A percentile compares a stretch with the other conserved stretches of the same genome.
Evolutionary conservation across 2,888 invertebrate genomes (phyloP).

Genomic region (Drosophila falleni): DNA sequence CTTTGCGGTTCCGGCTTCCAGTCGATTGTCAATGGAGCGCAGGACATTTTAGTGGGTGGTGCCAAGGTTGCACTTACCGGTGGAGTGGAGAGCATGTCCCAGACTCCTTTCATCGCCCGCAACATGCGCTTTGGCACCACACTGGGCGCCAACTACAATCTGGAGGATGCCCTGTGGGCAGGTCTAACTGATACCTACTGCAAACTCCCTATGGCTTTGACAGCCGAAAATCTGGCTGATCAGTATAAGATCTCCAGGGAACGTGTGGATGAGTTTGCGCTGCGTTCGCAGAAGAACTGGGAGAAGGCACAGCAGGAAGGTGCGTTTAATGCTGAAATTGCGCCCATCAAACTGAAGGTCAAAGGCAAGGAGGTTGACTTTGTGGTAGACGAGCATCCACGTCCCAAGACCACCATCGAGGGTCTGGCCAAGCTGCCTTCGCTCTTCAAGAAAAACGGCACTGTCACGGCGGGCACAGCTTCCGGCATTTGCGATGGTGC

Average conservation of each 20-base stretch:
- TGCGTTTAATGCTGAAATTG: conserved; percentile 95
- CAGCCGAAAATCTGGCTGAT: conserved; percentile 96
- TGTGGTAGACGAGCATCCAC: conserved; percentile 90
- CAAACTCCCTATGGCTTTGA: conserved; percentile 97
- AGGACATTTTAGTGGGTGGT: conserved; percentile 95
- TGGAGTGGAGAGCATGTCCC: conserved; percentile 98
- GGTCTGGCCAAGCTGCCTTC: conserved; percentile 93
- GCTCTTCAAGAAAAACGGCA: conserved; percentile 97
- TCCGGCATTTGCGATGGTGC: conserved; percentile 99
- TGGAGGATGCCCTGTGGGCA: conserved; percentile 96
- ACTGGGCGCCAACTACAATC: conserved; percentile 90
- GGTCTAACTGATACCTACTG: conserved; percentile 95
- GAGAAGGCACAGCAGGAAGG: conserved; percentile 95
- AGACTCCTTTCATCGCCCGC: conserved; percentile 94
- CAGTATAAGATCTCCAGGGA: conserved; percentile 92
- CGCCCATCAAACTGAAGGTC: conserved; percentile 92
- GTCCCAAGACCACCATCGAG: conserved; percentile 94
- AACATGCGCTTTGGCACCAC: conserved; percentile 95
- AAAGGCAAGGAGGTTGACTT: conserved; percentile 93
- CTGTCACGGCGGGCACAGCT: conserved; percentile 97
- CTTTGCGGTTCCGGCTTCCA: conserved; percentile 99
- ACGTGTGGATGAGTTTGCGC: conserved; percentile 94
- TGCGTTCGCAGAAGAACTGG: conserved; percentile 95
- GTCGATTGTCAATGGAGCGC: conserved; percentile 94
- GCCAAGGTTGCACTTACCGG: conserved; percentile 95